Conservation (phyloP, 1,140 invertebrate species). For the Mylabris phalerata region DNA sequence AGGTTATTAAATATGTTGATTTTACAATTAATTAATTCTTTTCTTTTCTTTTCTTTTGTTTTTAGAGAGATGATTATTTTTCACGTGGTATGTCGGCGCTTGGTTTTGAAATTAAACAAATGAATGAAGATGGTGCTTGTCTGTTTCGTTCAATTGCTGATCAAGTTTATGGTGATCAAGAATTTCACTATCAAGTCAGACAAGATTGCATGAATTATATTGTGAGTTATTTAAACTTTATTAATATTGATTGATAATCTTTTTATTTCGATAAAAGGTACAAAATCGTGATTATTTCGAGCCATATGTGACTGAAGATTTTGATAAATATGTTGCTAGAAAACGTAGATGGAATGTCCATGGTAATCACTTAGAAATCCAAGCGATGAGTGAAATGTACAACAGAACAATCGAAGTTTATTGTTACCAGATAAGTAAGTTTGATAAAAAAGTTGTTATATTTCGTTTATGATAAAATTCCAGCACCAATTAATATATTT, state of each 20-base stretch:
- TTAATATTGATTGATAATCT: conserved; percentile 2
- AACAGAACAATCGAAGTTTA: conserved; percentile 90
- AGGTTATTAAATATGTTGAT: conserved; percentile 20
- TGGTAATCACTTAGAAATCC: conserved; percentile 92
- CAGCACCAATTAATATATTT: conserved; percentile 89
- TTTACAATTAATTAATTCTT: not conserved
- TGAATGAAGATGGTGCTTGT: conserved; percentile 90
- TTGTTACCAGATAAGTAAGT: conserved; percentile 73
- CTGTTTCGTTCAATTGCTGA: conserved; percentile 87
- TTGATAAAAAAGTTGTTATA: conserved; percentile 8
- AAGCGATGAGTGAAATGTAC: conserved; percentile 90
- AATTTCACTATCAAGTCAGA: conserved; percentile 80
- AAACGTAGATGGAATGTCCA: conserved; percentile 75
- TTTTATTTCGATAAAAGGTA: conserved; percentile 43
- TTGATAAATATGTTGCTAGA: conserved; percentile 75
- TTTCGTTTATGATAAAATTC: conserved; percentile 19
- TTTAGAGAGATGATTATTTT: conserved; percentile 47
- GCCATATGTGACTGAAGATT: conserved; percentile 92
- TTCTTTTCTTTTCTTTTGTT: conserved; percentile 7
- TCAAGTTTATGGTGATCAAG: conserved; percentile 90
- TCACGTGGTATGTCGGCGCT: conserved; percentile 65
- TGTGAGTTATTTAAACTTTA: conserved; percentile 49
- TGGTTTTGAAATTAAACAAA: conserved; percentile 79
- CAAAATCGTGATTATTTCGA: conserved; percentile 87
- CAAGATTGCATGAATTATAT: conserved; percentile 92